Conservation (phyloP, 1,140 invertebrate genomes). For the Pseudomyrmex gracilis region DNA sequence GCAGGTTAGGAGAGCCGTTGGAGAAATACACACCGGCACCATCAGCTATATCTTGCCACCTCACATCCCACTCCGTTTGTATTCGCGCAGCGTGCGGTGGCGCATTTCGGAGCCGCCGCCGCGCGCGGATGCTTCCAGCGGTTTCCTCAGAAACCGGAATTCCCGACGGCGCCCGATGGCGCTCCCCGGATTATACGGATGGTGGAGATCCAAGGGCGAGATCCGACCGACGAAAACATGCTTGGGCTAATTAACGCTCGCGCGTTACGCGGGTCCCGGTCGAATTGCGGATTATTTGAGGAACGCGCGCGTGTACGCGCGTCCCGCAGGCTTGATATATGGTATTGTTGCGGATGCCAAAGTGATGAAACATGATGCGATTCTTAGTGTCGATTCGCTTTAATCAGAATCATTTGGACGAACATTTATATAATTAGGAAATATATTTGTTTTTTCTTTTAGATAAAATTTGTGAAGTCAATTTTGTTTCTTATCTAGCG, state of each 20-base stretch:
- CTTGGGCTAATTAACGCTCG: constrained; percentile 74
- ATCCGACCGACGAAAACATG: constrained; percentile 63
- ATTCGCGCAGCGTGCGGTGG: constrained; percentile 50
- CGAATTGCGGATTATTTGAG: constrained; percentile 64
- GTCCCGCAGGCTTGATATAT: neutral
- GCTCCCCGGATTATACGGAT: constrained; percentile 12
- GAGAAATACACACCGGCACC: neutral
- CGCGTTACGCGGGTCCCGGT: constrained; percentile 61
- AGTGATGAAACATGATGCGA: neutral
- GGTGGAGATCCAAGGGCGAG: constrained; percentile 12
- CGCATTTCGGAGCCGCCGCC: constrained; percentile 50
- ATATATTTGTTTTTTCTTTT: too few species aligned
- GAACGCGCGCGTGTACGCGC: neutral
- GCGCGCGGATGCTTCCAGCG: constrained; percentile 48
- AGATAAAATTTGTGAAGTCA: too few species aligned
- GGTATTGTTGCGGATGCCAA: neutral
- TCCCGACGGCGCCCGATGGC: constrained; percentile 36
- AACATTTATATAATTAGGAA: too few species aligned
- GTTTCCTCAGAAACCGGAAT: constrained; percentile 71
- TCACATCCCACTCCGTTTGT: constrained; percentile 25
- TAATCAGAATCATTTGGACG: neutral
- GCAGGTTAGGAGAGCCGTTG: neutral
- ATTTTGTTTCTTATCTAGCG: too few species aligned
- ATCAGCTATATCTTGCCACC: neutral
- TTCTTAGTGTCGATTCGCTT: neutral